Evolutionary conservation across 2,888 invertebrate genomes (phyloP), one percentile per base, ranked within the genome.

Genomic region (Elmis aenea): DNA sequence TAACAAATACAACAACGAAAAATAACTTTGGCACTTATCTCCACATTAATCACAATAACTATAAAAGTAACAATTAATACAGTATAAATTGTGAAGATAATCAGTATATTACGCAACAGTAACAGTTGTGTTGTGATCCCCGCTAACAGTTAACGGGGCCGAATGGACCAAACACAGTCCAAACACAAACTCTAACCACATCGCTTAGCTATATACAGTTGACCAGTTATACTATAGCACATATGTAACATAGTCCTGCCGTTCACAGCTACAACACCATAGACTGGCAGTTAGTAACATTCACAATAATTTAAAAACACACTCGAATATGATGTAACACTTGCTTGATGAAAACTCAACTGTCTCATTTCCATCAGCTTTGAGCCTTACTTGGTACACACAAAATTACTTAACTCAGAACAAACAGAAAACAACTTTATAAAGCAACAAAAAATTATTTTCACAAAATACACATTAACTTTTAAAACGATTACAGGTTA

Each of bases 161-260:
- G 38, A 21, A 32, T 35, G 42, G 42, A 36, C 50, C 50, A 52
- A 54, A 48, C 50, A 50, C 42, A 49, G 48, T 54, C 50, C 52
- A 51, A 54, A 52, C 51, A 61, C 60, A 57, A 57, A 53, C 54
- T 50, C 39, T 59, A 61, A 60, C 59, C 58, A 61, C 59, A 51
- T 50, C 48, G 57, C 55, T 55, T 55, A 59, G 55, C 58, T 61
- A 62, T 62, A 54, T 62, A 62, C 61, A 64, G 56, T 55, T 55
- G 57, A 55, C 54, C 58, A 59, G 53, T 55, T 54, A 55, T 57
- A 52, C 56, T 60, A 59, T 59, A 61, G 61, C 61, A 59, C 57
- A 58, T 55, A 54, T 55, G 58, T 57, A 57, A 54, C 53, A 55
- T 51, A 55, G 56, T 59, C 55, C 48, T 53, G 55, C 50, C 52